phyloP scores from a whole-genome alignment of 2,888 invertebrate species.

The Caenorhabditis afra region DNA sequence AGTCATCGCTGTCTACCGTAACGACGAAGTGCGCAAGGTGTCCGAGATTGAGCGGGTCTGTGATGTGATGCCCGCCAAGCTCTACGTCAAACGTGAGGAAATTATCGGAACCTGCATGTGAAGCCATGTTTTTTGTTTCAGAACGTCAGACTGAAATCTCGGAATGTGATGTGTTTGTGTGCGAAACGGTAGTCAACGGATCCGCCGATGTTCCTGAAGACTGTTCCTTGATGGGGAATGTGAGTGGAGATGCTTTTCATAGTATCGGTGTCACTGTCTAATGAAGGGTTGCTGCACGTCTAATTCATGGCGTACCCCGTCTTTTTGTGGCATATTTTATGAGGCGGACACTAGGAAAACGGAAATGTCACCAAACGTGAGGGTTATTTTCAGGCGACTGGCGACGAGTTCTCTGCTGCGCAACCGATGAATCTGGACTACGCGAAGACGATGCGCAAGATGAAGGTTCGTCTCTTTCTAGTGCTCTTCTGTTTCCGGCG shows the following conservation, averaged over 20 bases:
- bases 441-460: constrained; percentile 43
- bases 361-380: not conserved
- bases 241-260: not conserved
- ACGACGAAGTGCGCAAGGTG: constrained; percentile 91
- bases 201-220: constrained; percentile 34
- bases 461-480: constrained; percentile 51
- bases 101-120: too few species aligned
- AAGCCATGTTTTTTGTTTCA: constrained; percentile 80
- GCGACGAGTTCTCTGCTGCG: constrained; percentile 22
- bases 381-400: constrained; percentile 11
- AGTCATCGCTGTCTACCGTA: constrained; percentile 81
- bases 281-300: not conserved
- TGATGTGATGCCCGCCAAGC: constrained; percentile 90
- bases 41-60: constrained; percentile 94
- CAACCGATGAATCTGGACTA: constrained; percentile 55
- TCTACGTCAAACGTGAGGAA: constrained; percentile 83
- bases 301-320: not conserved
- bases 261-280: not conserved
- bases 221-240: constrained; percentile 37
- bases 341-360: too few species aligned
- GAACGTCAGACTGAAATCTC: constrained; percentile 94
- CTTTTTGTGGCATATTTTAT: too few species aligned
- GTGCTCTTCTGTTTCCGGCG: constrained; percentile 13
- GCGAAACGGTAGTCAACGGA: constrained; percentile 74
- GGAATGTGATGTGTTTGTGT: constrained; percentile 91